These are phyloP conservation scores for Pelecanus crispus DNA, from an alignment of 2,113 vertebrate species.

Conservation along the genomic window DNA sequence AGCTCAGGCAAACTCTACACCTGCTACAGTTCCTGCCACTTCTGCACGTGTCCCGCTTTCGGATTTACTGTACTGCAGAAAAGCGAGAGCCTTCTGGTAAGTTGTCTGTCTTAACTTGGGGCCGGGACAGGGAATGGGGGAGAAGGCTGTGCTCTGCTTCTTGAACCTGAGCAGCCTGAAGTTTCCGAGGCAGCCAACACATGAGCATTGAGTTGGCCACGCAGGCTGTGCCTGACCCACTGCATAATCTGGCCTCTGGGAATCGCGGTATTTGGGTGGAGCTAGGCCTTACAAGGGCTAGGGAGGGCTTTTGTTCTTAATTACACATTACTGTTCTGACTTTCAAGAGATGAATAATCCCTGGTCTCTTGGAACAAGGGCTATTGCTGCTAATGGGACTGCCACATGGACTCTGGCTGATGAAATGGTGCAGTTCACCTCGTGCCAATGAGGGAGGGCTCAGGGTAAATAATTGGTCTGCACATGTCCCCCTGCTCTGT, in stretches of 20 bases:
- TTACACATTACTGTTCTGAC: not conserved
- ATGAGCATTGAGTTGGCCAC: accelerated
- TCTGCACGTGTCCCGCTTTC: constrained; percentile 90
- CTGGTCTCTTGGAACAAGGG: not conserved
- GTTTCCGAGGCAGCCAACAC: not conserved
- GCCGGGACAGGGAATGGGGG: not conserved
- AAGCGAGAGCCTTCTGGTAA: constrained; percentile 84
- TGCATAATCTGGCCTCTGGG: not conserved
- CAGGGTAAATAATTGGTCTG: not conserved
- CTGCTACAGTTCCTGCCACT: constrained; percentile 89
- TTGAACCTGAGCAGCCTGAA: not conserved
- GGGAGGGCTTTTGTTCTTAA: not conserved
- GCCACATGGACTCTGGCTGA: not conserved
- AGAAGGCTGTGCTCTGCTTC: not conserved
- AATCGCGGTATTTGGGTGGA: not conserved
- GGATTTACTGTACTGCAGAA: constrained; percentile 83
- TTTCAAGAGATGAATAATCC: not conserved
- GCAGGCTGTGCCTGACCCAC: not conserved
- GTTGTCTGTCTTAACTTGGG: not conserved
- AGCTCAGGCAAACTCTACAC: constrained; percentile 85
- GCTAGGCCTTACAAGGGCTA: not conserved
- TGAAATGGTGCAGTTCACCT: not conserved
- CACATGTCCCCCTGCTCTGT: not conserved
- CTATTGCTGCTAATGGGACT: not conserved
- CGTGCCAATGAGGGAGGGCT: not conserved